These are phyloP conservation scores for Ceratoteleas bidentatus DNA, from an alignment of 1,140 invertebrate species.

Conservation along the genomic window DNA sequence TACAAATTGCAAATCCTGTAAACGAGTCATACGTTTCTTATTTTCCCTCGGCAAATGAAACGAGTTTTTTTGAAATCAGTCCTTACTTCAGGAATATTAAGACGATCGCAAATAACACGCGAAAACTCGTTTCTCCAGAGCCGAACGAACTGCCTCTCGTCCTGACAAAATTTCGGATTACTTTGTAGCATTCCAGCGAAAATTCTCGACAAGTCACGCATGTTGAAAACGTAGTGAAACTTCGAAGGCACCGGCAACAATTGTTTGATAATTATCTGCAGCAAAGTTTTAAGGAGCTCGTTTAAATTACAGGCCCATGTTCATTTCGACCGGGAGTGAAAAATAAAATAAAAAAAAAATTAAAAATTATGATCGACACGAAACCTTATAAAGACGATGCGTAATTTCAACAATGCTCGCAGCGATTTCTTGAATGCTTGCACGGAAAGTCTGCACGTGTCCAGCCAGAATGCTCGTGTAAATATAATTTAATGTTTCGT, in stretches of 20 bases:
- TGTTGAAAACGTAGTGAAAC: slow-evolving; percentile 97
- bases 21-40: not conserved
- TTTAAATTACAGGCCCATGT: not conserved
- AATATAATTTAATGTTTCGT: slow-evolving; percentile 89
- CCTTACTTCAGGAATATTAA: slow-evolving; percentile 87
- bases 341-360: too few relatives aligned
- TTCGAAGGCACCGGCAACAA: slow-evolving; percentile 86
- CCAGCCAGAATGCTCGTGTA: slow-evolving; percentile 92
- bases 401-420: slow-evolving; percentile 88
- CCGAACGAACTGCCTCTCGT: slow-evolving; percentile 87
- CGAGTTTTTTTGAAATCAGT: too few relatives aligned
- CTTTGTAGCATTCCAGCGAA: slow-evolving; percentile 90
- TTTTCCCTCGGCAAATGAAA: slow-evolving; percentile 6
- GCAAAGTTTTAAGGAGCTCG: slow-evolving; percentile 3
- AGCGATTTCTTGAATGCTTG: slow-evolving; percentile 85
- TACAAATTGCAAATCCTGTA: slow-evolving; percentile 81
- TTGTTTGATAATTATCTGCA: slow-evolving; percentile 16
- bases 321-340: not conserved
- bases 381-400: slow-evolving; percentile 90
- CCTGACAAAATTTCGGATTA: slow-evolving; percentile 85
- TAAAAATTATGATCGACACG: slow-evolving; percentile 7
- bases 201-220: slow-evolving; percentile 93
- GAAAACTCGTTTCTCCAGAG: slow-evolving; percentile 95
- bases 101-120: slow-evolving; percentile 91
- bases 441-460: slow-evolving; percentile 87